Evolutionary conservation across 2,797 vertebrate genomes (phyloP), one percentile per base, ranked within the genome.

Genomic region (Meriones psammophilus): DNA sequence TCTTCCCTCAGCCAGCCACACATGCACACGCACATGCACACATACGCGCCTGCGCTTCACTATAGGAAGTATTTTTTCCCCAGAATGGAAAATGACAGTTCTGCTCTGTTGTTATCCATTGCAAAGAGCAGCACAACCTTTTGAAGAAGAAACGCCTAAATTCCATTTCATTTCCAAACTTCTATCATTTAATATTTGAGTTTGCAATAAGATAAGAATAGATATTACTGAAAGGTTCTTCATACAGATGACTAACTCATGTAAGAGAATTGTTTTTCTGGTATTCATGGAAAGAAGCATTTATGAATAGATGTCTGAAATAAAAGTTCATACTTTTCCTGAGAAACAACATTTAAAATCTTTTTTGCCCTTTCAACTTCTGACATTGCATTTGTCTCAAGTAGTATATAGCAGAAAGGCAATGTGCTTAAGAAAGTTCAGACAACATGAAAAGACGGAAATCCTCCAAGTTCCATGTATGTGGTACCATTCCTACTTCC

Each of bases 111-210:
- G 17, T 58, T 89, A 39, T 39, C 4, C 17, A 24, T 14, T 39
- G 8, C 78, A 20, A 78, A 80, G 64, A 80, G 18, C 56, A 79
- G 42, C 26, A 69, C 6, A 66, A n/a, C 1, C 30, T 3, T 86
- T 81, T 68, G 58, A n/a, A 76, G 30, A 88, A 14, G 60, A 39
- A 17, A 80, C 91, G 46, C 33, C 74, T 93, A 77, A 60, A 73
- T 94, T 89, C 33, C 83, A 0, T 84, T 94, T 91, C 36, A 92
- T 91, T 92, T 96, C 1, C 56, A 62, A 95, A 91, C 93, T 89
- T 86, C 0, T 26, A 30, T n/a, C 6, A 36, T 93, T 80, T 92
- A 26, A 2, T 94, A 66, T 92, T 91, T 95, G 88, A 17, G 8
- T 77, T 36, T 81, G 36, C 7, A 54, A 14, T 96, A 92, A 94